These are phyloP conservation scores for Drosophila cracens DNA, from an alignment of 2,888 invertebrate genomes.

Conservation along the genomic window DNA sequence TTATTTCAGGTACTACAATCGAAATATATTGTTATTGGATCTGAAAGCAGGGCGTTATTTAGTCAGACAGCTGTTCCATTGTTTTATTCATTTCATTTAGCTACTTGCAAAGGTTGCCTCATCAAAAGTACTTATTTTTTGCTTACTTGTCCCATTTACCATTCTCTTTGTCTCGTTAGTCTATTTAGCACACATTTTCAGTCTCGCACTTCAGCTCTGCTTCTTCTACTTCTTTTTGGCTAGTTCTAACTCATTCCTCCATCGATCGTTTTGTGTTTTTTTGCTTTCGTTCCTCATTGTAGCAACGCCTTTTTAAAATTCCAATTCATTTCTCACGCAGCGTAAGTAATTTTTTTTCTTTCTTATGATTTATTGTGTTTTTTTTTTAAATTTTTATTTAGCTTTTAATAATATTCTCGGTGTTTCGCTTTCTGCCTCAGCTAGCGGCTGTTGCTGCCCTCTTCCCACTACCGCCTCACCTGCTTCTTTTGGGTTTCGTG, in stretches of 20 bases:
- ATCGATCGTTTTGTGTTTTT: not conserved
- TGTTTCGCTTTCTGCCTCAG: constrained; percentile 5
- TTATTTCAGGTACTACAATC: not conserved
- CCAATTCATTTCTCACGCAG: constrained; percentile 55
- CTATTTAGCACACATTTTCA: not conserved
- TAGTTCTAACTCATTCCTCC: constrained; percentile 20
- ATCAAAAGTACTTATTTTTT: not conserved
- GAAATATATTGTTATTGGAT: not conserved
- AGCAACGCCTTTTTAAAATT: constrained; percentile 27
- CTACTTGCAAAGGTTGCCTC: constrained; percentile 2
- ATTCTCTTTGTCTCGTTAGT: constrained; percentile 20
- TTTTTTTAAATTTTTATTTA: constrained; percentile 16
- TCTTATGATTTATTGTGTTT: constrained; percentile 50
- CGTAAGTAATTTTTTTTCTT: constrained; percentile 46
- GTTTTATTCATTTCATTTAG: not conserved
- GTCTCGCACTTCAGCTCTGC: not conserved
- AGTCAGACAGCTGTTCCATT: not conserved
- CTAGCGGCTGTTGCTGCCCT: constrained; percentile 24
- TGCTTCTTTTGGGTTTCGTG: constrained; percentile 22
- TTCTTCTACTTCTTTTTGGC: not conserved
- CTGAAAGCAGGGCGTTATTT: not conserved
- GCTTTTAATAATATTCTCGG: constrained; percentile 43
- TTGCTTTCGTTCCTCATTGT: constrained; percentile 32
- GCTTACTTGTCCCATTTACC: constrained; percentile 12
- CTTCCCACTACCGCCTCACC: constrained; percentile 14